Percentiles rank a stretch among this genome's conserved stretches.
Conservation (phyloP, 2,888 invertebrate species). For the Tolmerus cingulatus region DNA sequence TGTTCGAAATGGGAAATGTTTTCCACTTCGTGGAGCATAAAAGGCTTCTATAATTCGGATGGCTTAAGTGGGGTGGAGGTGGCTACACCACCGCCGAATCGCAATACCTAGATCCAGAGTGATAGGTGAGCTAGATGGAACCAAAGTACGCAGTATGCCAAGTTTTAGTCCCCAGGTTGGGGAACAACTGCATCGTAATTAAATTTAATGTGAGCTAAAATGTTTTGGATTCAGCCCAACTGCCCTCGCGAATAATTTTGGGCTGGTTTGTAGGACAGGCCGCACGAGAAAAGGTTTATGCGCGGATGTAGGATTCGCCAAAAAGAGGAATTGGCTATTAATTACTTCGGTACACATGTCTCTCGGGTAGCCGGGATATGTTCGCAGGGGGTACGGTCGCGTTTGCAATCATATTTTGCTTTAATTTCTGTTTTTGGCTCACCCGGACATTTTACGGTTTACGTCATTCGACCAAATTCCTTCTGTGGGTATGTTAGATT, state of each 20-base stretch:
- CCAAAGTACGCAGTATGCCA: background rate
- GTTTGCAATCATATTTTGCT: background rate
- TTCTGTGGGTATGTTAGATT: background rate
- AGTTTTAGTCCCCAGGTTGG: background rate
- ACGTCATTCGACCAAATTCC: background rate
- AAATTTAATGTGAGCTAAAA: conserved; percentile 31
- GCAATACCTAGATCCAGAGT: background rate
- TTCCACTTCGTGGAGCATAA: conserved; percentile 7
- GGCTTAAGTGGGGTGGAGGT: background rate
- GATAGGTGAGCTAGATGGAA: background rate
- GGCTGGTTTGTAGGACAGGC: background rate
- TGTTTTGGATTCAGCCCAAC: conserved; percentile 14
- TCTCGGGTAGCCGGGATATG: background rate
- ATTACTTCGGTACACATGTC: background rate
- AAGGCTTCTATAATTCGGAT: background rate
- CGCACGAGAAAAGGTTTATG: background rate
- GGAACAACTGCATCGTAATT: conserved; percentile 2
- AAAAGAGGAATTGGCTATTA: conserved; percentile 14
- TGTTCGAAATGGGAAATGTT: conserved; percentile 10
- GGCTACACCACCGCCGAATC: background rate
- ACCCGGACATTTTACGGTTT: background rate
- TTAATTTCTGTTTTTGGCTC: background rate
- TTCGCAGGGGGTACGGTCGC: background rate
- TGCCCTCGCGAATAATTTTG: conserved; percentile 5
- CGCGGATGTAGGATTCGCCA: background rate